A percentile compares a stretch with the other conserved stretches of the same genome.
Conservation (phyloP, 2,888 invertebrate species). For the Deilephila porcellus region DNA sequence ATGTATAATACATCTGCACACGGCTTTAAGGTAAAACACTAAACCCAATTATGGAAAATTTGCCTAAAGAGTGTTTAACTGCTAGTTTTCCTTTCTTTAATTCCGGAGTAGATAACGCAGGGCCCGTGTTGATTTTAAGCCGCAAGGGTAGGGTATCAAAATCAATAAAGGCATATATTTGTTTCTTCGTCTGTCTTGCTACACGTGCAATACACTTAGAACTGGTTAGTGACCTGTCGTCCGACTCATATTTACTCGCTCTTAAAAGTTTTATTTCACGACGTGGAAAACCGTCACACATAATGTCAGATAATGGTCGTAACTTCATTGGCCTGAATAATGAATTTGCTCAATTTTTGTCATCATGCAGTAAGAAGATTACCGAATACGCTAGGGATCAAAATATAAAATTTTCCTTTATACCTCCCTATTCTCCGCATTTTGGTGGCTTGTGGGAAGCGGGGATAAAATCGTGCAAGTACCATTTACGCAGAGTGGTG, state of each 20-base stretch:
- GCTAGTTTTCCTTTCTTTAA: no score
- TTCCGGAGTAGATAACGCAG: background rate
- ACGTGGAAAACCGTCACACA: background rate
- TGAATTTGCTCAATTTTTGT: background rate
- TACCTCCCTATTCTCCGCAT: conserved; percentile 37
- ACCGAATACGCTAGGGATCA: background rate
- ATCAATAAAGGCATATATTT: background rate
- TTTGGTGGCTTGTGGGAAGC: conserved; percentile 40
- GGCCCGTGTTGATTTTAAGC: background rate
- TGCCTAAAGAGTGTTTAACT: no score
- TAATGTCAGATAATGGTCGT: background rate
- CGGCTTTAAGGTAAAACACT: no score
- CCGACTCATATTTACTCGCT: background rate
- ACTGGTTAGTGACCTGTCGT: background rate
- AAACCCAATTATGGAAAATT: no score
- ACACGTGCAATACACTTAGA: no score
- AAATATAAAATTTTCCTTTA: background rate
- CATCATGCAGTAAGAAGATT: background rate
- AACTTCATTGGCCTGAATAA: background rate
- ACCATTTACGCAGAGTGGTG: conserved; percentile 36
- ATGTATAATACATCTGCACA: no score
- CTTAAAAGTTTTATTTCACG: background rate
- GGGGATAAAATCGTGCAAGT: conserved; percentile 35
- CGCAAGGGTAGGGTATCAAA: background rate
- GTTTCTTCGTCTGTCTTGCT: background rate